These are phyloP conservation scores for Streblospio benedicti DNA, from an alignment of 1,140 invertebrate genomes.

Conservation along the genomic window DNA sequence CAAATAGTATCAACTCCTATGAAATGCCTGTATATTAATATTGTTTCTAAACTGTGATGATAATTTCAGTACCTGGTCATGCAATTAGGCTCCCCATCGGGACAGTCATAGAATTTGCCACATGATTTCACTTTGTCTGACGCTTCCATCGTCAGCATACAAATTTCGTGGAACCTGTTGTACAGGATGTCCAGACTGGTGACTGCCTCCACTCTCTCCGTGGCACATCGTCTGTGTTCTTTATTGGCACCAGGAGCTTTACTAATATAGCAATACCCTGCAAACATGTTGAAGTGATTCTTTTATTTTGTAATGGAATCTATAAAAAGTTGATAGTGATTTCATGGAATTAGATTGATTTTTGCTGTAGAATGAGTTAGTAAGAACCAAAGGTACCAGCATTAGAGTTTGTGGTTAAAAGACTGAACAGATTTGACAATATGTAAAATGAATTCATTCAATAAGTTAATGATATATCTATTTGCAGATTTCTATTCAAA, in stretches of 20 bases:
- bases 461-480: no score
- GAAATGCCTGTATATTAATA: neutral
- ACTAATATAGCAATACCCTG: conserved; percentile 47
- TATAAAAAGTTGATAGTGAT: no score
- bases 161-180: conserved; percentile 47
- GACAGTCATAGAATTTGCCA: conserved; percentile 41
- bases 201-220: conserved; percentile 47
- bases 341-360: no score
- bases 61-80: conserved; percentile 45
- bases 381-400: no score
- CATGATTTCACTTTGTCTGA: conserved; percentile 44
- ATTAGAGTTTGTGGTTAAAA: no score
- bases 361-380: no score
- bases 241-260: conserved; percentile 33
- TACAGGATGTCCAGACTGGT: conserved; percentile 49
- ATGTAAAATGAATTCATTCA: no score
- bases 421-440: no score
- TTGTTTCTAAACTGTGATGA: neutral
- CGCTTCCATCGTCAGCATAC: conserved; percentile 46
- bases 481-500: no score
- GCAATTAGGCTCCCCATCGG: conserved; percentile 40
- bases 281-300: no score
- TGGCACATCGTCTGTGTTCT: conserved; percentile 45
- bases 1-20: neutral
- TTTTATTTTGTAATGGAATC: neutral